These are phyloP conservation scores for Scaptomyza pallida DNA, from an alignment of 1,140 invertebrate species.

Conservation along the genomic window DNA sequence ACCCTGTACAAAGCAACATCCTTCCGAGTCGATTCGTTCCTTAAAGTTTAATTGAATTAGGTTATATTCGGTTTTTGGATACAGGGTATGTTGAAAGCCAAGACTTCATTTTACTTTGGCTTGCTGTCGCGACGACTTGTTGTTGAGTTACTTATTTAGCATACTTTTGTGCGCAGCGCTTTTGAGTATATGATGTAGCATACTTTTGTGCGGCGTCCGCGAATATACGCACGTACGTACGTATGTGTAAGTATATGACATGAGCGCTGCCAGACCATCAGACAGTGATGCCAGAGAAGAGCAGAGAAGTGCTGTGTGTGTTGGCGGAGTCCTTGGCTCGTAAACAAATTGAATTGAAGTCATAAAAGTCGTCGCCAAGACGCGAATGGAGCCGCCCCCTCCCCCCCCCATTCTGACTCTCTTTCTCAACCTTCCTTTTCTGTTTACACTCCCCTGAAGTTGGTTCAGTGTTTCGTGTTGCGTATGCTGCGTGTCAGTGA, in stretches of 20 bases:
- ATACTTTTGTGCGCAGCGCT: constrained; percentile 43
- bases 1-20: constrained; percentile 2
- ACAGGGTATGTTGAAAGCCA: no score
- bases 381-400: constrained; percentile 33
- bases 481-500: constrained; percentile 77
- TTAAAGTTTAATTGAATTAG: not conserved
- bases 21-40: not conserved
- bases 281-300: not conserved
- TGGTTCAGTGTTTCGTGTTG: constrained; percentile 17
- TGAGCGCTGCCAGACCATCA: not conserved
- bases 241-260: not conserved
- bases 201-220: constrained; percentile 48
- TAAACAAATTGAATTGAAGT: constrained; percentile 83
- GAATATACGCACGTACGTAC: not conserved
- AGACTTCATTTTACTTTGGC: no score
- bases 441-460: not conserved
- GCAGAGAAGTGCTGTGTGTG: not conserved
- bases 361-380: constrained; percentile 79
- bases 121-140: constrained; percentile 6
- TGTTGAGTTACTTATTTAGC: constrained; percentile 72
- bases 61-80: no score
- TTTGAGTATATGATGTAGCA: constrained; percentile 48
- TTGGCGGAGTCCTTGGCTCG: constrained; percentile 55
- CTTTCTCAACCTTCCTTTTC: not conserved
- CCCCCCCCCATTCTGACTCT: not conserved